Evolutionary conservation across 2,113 vertebrate genomes (phyloP).

Genomic region (Notothenia rossii): DNA sequence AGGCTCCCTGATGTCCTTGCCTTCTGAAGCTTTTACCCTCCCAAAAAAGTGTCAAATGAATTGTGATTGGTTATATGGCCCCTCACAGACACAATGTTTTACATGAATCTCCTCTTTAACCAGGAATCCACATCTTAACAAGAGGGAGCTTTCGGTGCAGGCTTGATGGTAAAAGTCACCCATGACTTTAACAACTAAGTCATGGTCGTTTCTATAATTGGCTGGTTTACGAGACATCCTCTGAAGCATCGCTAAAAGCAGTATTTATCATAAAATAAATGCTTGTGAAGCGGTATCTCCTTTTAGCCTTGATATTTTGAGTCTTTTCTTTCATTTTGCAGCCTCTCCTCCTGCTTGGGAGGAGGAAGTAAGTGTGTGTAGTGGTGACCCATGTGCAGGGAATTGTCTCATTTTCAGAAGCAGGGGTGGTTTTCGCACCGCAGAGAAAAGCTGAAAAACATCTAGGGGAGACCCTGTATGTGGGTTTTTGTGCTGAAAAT

Average conservation of each 20-base stretch:
- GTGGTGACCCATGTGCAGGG: conserved; percentile 18
- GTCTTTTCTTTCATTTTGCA: not conserved
- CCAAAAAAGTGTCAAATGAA: not conserved
- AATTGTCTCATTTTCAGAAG: conserved; percentile 37
- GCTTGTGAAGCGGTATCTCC: not conserved
- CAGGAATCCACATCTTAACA: conserved; percentile 30
- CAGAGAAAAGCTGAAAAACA: conserved; percentile 16
- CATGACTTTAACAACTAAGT: conserved; percentile 28
- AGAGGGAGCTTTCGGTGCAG: not conserved
- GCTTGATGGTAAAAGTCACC: conserved; percentile 27
- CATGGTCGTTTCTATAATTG: conserved; percentile 17
- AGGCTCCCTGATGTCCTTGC: not conserved
- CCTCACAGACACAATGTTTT: not conserved
- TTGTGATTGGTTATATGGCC: not conserved
- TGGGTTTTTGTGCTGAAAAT: conserved; percentile 13
- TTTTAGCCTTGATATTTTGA: not conserved
- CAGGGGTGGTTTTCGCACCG: conserved; percentile 8
- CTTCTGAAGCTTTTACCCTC: conserved; percentile 10
- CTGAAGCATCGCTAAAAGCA: not conserved
- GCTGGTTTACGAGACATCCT: conserved; percentile 14
- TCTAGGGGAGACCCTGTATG: conserved; percentile 12
- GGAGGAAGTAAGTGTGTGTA: not conserved
- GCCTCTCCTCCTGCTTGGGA: not conserved
- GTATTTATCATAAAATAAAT: conserved; percentile 20
- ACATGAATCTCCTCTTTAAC: conserved; percentile 17